phyloP scores from a whole-genome alignment of 2,888 invertebrate species.

The Sinelater perroti region DNA sequence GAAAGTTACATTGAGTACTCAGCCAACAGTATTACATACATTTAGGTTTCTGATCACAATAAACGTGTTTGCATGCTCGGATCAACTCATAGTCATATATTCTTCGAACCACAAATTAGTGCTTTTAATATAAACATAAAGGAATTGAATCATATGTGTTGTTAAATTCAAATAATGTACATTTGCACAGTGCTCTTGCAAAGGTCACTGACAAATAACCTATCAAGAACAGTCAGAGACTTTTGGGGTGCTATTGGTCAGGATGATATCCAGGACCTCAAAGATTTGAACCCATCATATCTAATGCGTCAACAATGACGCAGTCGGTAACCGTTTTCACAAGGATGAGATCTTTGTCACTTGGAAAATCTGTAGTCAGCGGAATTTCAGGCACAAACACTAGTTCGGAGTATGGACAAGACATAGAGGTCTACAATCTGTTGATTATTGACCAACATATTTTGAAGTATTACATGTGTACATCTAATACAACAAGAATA shows the following conservation, averaged over 20 bases:
- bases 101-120: constrained; percentile 98
- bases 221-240: constrained; percentile 94
- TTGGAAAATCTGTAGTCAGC: constrained; percentile 61
- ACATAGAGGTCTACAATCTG: constrained; percentile 90
- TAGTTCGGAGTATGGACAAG: constrained; percentile 74
- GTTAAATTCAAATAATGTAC: constrained; percentile 97
- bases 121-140: constrained; percentile 96
- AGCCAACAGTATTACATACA: constrained; percentile 91
- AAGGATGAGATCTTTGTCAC: constrained; percentile 62
- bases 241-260: constrained; percentile 91
- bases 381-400: constrained; percentile 58
- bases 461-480: constrained; percentile 97
- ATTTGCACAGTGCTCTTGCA: constrained; percentile 94
- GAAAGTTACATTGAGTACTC: constrained; percentile 96
- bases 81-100: constrained; percentile 98
- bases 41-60: constrained; percentile 91
- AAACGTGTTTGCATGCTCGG: constrained; percentile 98
- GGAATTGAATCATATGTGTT: constrained; percentile 98
- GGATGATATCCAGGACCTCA: constrained; percentile 84
- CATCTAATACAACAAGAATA: constrained; percentile 91
- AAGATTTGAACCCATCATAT: constrained; percentile 73
- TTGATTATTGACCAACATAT: constrained; percentile 95
- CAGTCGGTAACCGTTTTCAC: constrained; percentile 68
- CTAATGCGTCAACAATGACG: constrained; percentile 83
- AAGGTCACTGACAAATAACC: constrained; percentile 93